These are phyloP conservation scores for Darevskia mixta DNA, from an alignment of 2,797 vertebrate species.

Conservation along the genomic window DNA sequence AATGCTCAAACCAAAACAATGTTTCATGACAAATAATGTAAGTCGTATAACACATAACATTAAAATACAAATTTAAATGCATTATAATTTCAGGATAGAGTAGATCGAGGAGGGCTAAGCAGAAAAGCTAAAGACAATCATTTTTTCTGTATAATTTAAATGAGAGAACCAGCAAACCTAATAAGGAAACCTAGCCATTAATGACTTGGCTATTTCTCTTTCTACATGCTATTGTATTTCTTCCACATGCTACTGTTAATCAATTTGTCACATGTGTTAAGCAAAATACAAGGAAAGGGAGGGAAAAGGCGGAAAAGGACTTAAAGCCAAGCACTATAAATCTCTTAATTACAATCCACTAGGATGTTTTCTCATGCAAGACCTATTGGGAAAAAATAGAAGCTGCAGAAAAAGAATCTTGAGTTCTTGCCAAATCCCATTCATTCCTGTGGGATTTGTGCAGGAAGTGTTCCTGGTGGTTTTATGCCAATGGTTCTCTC, in stretches of 20 bases:
- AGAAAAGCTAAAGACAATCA: background rate
- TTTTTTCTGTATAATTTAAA: constrained; percentile 48
- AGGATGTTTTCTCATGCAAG: constrained; percentile 4
- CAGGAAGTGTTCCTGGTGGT: background rate
- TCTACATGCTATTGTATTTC: constrained; percentile 53
- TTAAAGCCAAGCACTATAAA: constrained; percentile 47
- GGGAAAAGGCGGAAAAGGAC: background rate
- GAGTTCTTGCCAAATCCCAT: background rate
- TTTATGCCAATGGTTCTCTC: background rate
- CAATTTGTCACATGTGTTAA: constrained; percentile 60
- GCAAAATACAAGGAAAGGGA: constrained; percentile 14
- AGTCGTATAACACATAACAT: background rate
- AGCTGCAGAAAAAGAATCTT: background rate
- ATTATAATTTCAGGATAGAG: constrained; percentile 3
- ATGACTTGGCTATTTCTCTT: constrained; percentile 61
- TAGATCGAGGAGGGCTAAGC: background rate
- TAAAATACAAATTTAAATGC: constrained; percentile 26
- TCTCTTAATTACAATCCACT: constrained; percentile 32
- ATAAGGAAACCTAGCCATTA: constrained; percentile 62
- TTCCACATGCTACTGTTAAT: constrained; percentile 65
- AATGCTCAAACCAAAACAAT: constrained; percentile 47
- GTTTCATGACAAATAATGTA: constrained; percentile 51
- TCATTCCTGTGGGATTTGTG: background rate
- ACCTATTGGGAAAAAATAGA: background rate
- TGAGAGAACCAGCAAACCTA: constrained; percentile 52